Percentiles rank a stretch among this genome's conserved stretches.
Evolutionary conservation across 2,113 vertebrate species (phyloP).

Genomic region (Strix aluco): DNA sequence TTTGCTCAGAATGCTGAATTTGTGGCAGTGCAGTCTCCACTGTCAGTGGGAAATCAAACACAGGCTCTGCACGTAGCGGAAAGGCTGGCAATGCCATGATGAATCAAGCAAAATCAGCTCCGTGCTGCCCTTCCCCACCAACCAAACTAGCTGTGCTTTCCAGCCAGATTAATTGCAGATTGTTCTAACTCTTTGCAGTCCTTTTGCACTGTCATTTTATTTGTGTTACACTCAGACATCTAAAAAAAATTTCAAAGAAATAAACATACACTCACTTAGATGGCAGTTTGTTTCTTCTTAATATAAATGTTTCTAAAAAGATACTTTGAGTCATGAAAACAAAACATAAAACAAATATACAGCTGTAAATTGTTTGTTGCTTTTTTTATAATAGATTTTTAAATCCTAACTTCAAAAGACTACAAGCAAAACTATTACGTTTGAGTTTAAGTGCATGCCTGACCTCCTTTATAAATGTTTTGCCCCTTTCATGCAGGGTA

Average conservation of each 20-base stretch:
- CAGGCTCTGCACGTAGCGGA: fast-evolving
- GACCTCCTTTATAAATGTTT: background rate
- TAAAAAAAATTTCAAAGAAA: background rate
- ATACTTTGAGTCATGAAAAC: background rate
- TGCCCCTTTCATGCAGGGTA: background rate
- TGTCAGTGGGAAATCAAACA: background rate
- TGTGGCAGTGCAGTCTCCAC: background rate
- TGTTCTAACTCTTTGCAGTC: background rate
- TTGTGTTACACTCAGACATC: background rate
- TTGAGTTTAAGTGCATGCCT: background rate
- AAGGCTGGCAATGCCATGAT: background rate
- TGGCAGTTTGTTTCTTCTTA: background rate
- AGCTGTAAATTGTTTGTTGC: background rate
- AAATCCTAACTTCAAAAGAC: background rate
- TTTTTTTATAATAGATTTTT: background rate
- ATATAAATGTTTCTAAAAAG: background rate
- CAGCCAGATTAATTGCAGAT: background rate
- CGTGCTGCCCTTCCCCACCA: background rate
- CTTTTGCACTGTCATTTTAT: background rate
- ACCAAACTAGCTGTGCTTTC: background rate
- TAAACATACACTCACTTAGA: background rate
- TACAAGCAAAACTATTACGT: background rate
- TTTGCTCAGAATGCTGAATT: no score
- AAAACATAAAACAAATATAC: background rate
- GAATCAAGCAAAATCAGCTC: background rate